phyloP scores from a whole-genome alignment of 2,888 invertebrate genomes.

The Drosophila prostipennis region DNA sequence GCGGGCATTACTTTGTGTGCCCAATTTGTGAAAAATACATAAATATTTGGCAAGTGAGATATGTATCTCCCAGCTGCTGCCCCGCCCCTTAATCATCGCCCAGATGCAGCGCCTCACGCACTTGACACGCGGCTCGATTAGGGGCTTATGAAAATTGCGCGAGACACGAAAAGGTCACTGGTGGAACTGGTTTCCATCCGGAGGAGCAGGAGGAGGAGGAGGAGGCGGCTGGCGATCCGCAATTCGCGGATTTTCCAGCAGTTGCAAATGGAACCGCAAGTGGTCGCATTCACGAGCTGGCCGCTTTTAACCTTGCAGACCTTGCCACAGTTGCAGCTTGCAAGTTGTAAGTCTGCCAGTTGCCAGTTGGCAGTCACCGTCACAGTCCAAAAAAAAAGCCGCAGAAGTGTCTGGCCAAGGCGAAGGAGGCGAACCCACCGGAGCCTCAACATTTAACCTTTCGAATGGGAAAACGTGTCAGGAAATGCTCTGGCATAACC shows the following conservation, averaged over 20 bases:
- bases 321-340: conserved; percentile 75
- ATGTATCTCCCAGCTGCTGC: conserved; percentile 29
- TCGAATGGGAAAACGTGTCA: conserved; percentile 61
- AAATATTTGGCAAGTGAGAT: conserved; percentile 43
- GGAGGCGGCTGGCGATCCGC: conserved; percentile 9
- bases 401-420: conserved; percentile 65
- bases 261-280: conserved; percentile 47
- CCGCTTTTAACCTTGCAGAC: conserved; percentile 75
- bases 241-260: conserved; percentile 23
- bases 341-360: conserved; percentile 32
- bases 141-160: conserved; percentile 64
- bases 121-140: conserved; percentile 65
- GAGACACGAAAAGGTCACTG: conserved; percentile 69
- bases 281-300: conserved; percentile 47
- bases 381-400: conserved; percentile 1
- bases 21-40: conserved; percentile 38
- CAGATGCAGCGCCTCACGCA: conserved; percentile 55
- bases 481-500: conserved; percentile 61
- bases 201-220: no score
- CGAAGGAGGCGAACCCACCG: conserved; percentile 58
- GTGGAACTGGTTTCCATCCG: conserved; percentile 64
- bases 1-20: conserved; percentile 47
- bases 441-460: conserved; percentile 66
- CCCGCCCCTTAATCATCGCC: conserved; percentile 8
- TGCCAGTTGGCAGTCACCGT: conserved; percentile 4